Evolutionary conservation across 2,888 invertebrate genomes (phyloP).

Genomic region (Lasioglossum marginatum): DNA sequence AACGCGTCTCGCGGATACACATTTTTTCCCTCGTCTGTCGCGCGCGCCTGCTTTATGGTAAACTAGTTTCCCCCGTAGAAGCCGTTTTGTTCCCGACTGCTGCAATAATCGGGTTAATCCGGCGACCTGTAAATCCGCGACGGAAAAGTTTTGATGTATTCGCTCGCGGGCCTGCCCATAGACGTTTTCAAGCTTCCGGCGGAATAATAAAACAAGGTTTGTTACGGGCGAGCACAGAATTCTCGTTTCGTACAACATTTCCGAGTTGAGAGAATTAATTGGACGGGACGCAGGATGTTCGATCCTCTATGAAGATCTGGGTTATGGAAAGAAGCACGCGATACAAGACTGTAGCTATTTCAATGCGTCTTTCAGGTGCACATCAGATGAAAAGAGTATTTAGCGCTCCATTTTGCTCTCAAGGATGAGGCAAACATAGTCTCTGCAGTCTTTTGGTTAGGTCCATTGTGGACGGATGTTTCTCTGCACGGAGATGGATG

Average conservation of each 20-base stretch:
- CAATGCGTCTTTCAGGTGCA: neutral
- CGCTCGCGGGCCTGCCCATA: neutral
- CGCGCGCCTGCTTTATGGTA: constrained; percentile 24
- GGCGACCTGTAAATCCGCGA: constrained; percentile 39
- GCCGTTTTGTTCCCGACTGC: constrained; percentile 59
- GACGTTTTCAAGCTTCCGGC: neutral
- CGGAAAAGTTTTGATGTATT: constrained; percentile 44
- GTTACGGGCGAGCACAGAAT: neutral
- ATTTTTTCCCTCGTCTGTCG: neutral
- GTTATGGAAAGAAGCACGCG: neutral
- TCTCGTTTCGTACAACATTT: neutral
- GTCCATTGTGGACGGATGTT: neutral
- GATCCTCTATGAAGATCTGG: neutral
- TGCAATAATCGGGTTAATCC: constrained; percentile 74
- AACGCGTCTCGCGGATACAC: neutral
- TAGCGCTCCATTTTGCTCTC: neutral
- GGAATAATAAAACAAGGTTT: neutral
- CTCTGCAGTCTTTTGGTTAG: neutral
- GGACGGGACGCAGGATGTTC: neutral
- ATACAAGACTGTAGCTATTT: neutral
- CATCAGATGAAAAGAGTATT: neutral
- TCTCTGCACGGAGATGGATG: neutral
- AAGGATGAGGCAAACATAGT: neutral
- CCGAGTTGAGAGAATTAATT: neutral
- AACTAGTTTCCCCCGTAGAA: constrained; percentile 18